These are phyloP conservation scores for Fukomys damarensis DNA, from an alignment of 2,113 vertebrate genomes.

Conservation along the genomic window DNA sequence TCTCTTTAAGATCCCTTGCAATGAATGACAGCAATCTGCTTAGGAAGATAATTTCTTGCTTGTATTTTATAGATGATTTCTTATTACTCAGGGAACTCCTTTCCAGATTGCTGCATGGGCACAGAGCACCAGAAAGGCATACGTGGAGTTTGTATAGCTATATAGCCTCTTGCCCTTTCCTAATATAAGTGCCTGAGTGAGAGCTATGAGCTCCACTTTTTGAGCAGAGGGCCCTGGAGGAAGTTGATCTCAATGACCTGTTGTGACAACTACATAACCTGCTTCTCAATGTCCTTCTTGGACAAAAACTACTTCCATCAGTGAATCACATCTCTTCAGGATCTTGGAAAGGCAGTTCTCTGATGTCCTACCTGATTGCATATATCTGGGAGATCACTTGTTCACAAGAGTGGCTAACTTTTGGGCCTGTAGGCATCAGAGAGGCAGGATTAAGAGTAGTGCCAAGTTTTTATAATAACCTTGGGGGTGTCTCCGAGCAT, in stretches of 20 bases:
- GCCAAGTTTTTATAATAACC: neutral
- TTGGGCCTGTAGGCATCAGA: neutral
- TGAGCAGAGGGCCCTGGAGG: neutral
- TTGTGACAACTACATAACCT: neutral
- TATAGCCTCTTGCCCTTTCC: neutral
- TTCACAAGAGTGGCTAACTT: neutral
- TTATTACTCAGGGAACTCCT: neutral
- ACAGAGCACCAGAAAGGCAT: neutral
- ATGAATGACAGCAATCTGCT: neutral
- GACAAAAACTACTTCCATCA: neutral
- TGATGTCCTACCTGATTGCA: neutral
- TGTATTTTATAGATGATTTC: neutral
- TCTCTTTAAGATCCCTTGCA: neutral
- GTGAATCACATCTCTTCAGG: neutral
- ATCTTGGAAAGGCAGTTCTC: neutral
- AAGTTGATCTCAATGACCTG: neutral
- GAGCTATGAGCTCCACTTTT: neutral
- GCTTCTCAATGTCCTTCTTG: neutral
- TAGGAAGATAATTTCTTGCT: neutral
- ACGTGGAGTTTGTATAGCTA: neutral
- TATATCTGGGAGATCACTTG: neutral
- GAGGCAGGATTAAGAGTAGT: neutral
- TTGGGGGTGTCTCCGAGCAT: neutral
- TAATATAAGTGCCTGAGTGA: neutral
- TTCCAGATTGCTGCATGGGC: neutral